phyloP scores from a whole-genome alignment of 2,797 vertebrate species.

The Dallia pectoralis region DNA sequence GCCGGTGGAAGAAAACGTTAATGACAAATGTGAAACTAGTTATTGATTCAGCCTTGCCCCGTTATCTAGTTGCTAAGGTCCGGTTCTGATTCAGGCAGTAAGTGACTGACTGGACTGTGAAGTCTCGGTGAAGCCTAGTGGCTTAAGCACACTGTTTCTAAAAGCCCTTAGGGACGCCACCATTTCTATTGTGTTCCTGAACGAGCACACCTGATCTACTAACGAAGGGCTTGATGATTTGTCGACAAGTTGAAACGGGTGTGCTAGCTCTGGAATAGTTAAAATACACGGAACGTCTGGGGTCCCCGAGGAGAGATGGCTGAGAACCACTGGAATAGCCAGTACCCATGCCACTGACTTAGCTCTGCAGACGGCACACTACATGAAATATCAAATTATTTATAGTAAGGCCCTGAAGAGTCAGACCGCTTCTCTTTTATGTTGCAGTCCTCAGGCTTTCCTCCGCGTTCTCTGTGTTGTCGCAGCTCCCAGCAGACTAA shows the following conservation, averaged over 20 bases:
- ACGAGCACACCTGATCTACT: too few species aligned
- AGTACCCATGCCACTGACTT: conserved; percentile 41
- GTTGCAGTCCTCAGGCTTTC: conserved; percentile 46
- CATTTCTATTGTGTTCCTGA: too few species aligned
- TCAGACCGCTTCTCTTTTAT: conserved; percentile 63
- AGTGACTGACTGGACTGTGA: conserved; percentile 6
- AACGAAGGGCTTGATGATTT: too few species aligned
- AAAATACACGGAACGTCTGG: too few species aligned
- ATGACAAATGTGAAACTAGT: not conserved
- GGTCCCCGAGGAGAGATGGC: too few species aligned
- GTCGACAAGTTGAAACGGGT: too few species aligned
- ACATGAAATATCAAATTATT: conserved; percentile 73
- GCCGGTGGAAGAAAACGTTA: not conserved
- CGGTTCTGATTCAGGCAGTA: not conserved
- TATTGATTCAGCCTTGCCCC: not conserved
- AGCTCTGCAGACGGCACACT: conserved; percentile 49
- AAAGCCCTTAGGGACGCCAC: too few species aligned
- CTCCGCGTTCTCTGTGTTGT: conserved; percentile 45
- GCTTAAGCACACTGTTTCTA: too few species aligned
- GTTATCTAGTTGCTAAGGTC: not conserved
- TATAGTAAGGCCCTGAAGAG: conserved; percentile 60
- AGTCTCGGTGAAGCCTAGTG: conserved; percentile 25
- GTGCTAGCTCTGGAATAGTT: too few species aligned
- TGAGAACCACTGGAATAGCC: conserved; percentile 9
- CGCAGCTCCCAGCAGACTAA: conserved; percentile 35